A percentile compares a stretch with the other conserved stretches of the same genome.
These are phyloP conservation scores for Catalaphyllia jardinei DNA, from an alignment of 64 coral and sea anemone genomes.

Conservation along the genomic window DNA sequence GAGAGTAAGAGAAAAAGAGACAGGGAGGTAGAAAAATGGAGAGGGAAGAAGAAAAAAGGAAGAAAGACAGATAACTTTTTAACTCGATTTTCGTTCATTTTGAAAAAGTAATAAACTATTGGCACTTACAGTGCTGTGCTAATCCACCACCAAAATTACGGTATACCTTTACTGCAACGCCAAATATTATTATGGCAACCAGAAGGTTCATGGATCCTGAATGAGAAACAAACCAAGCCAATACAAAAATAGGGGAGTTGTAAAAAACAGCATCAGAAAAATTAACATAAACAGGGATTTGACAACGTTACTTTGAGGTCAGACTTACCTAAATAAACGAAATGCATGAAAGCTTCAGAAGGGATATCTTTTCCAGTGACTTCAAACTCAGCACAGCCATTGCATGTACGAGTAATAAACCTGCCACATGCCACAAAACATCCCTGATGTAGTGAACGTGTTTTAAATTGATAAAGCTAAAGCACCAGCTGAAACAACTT, in stretches of 20 bases:
- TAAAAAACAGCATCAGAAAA: not conserved
- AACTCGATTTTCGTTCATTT: not conserved
- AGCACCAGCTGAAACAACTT: no score
- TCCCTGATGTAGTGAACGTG: not conserved
- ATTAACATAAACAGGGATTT: no score
- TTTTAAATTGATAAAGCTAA: not conserved
- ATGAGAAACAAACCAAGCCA: not conserved
- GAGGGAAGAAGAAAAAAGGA: not conserved
- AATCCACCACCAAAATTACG: conserved; percentile 61
- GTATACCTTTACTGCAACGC: conserved; percentile 42
- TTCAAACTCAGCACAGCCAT: conserved; percentile 79
- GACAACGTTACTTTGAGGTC: no score
- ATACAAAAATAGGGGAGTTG: not conserved
- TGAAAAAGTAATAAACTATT: not conserved
- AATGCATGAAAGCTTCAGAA: conserved; percentile 79
- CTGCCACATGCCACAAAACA: conserved; percentile 10
- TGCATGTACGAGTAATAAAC: conserved; percentile 62
- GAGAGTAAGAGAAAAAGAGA: no score
- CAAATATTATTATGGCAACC: conserved; percentile 39
- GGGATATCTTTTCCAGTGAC: conserved; percentile 83
- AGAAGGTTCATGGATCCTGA: conserved; percentile 54
- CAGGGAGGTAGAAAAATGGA: no score
- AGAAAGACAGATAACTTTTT: not conserved
- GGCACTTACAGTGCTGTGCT: conserved; percentile 57
- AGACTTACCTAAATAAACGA: conserved; percentile 79